Evolutionary conservation across 1,140 invertebrate genomes (phyloP), one percentile per base, ranked within the genome.

Genomic region (Dolichoris vasculosae): DNA sequence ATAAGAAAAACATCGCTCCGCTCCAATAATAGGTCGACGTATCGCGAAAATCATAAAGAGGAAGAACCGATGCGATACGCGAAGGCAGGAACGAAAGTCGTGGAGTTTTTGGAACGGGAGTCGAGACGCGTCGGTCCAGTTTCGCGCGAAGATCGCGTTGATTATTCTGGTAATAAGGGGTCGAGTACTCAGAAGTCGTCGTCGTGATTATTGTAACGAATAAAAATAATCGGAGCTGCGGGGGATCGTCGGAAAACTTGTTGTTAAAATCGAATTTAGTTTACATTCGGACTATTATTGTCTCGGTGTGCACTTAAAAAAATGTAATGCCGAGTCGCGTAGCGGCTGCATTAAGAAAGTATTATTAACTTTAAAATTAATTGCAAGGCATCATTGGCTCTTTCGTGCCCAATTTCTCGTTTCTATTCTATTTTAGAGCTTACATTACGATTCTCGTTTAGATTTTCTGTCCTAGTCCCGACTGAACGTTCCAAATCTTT

Each of bases 1-100:
- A 83, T 77, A 77, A 73, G 76, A 71, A 69, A 76, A 84, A 67
- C 82, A 76, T 43, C 30, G 81, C 26, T 32, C 23, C 26, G 81
- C 71, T 73, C 83, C 87, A 67, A 87, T 85, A 87, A 87, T 87
- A 89, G 87, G 88, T 87, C 86, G 78, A 82, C 11, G 67, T n/a
- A 15, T 11, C 51, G 59, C 48, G 51, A 80, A 76, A 84, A 43
- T 73, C 55, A 71, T 79, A 71, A 71, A 64, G 23, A 2, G 30
- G 40, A 35, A 15, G 32, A n/a, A n/a, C 38, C 15, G 20, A 6
- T 59, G 35, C 0, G 8, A 23, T 0, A 15, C 11, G 6, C 6
- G 9, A 40, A 32, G 32, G n/a, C n/a, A 30, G 6, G 30, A 35
- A 35, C 8, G 30, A 15, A 67, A 32, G 3, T 67, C 30, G n/a